Percentiles rank a stretch among this genome's conserved stretches.
Conservation (phyloP, 37 sponge, comb jelly and placozoan species). For the Crambe crambe region DNA sequence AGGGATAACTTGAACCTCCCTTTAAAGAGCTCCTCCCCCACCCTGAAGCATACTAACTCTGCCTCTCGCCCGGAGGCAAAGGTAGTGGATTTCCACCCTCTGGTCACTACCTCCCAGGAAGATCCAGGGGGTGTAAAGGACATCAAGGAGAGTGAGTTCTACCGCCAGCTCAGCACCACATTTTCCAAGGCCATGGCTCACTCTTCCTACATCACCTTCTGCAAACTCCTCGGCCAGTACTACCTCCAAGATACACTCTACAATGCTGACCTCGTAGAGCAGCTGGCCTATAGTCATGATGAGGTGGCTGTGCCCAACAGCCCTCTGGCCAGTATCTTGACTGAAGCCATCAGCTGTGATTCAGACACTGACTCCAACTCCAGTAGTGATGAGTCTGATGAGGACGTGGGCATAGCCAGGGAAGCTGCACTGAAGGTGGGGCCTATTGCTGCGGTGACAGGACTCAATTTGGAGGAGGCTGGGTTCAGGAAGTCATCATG, state of each 20-base stretch:
- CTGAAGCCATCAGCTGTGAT: background rate
- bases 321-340: constrained; percentile 25
- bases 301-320: constrained; percentile 33
- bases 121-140: background rate
- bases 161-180: constrained; percentile 47
- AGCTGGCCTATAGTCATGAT: constrained; percentile 59
- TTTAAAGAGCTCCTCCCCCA: background rate
- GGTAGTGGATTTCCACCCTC: background rate
- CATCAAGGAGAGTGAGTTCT: constrained; percentile 18
- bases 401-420: constrained; percentile 1
- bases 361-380: background rate
- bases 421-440: constrained; percentile 45
- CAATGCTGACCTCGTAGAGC: constrained; percentile 76
- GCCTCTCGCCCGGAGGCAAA: background rate
- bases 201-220: constrained; percentile 76
- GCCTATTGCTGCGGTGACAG: constrained; percentile 40
- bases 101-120: background rate
- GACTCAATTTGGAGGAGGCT: constrained; percentile 25
- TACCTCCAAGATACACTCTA: constrained; percentile 42
- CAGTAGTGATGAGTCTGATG: background rate
- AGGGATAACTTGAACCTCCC: background rate
- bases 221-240: constrained; percentile 80
- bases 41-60: background rate
- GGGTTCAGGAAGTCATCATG: constrained; percentile 53
- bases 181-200: constrained; percentile 74